These are phyloP conservation scores for Trypoxylus dichotomus DNA, from an alignment of 1,140 invertebrate genomes.

Conservation along the genomic window DNA sequence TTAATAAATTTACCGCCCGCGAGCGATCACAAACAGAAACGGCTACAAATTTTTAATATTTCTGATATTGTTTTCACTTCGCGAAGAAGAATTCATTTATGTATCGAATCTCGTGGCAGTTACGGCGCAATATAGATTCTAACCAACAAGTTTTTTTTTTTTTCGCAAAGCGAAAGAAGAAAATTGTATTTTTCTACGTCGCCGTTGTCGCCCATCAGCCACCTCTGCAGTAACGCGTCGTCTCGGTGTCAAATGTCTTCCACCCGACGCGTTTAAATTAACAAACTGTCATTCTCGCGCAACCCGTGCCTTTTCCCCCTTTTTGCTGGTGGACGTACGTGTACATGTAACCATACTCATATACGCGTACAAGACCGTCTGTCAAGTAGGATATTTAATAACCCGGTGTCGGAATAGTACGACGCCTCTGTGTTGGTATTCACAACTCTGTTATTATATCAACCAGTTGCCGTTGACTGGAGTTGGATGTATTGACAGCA, in stretches of 20 bases:
- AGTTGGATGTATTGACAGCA: conserved; percentile 7
- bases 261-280: conserved; percentile 41
- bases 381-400: conserved; percentile 27
- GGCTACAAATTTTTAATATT: neutral
- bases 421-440: neutral
- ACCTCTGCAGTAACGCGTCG: neutral
- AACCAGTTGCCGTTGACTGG: conserved; percentile 11
- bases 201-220: neutral
- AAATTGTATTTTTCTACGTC: neutral
- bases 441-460: conserved; percentile 28
- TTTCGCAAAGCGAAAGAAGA: neutral
- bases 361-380: neutral
- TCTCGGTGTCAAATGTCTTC: conserved; percentile 40
- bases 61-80: neutral
- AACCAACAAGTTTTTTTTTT: too few species aligned
- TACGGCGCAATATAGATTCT: too few species aligned
- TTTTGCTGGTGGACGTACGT: neutral
- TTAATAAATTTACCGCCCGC: too few species aligned
- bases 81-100: too few species aligned
- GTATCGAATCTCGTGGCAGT: too few species aligned
- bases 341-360: neutral
- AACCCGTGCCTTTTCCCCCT: conserved; percentile 34
- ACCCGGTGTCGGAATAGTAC: neutral
- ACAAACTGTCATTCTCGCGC: conserved; percentile 42
- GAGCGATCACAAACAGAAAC: neutral